Base-by-base conservation (phyloP, 1,140 invertebrate genomes). In the Papilio machaon region DNA sequence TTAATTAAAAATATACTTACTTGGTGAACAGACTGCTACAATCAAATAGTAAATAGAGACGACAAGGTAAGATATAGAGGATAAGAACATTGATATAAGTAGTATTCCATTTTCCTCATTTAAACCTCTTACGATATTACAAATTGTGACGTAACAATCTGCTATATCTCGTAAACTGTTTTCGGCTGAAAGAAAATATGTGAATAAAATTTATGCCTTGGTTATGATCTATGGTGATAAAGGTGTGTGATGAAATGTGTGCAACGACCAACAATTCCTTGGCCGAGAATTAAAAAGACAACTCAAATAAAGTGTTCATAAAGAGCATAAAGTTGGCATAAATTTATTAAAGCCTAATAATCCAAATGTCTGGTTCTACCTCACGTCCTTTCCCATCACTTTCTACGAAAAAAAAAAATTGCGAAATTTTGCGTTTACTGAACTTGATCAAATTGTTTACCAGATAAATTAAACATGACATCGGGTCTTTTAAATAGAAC, bases 131-230 rank as follows among this genome's bases (percentile, higher is more conserved):
- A 76, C 23, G 10, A 76, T 47, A 13, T 76, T 76, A n/a, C 47
- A 52, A 76, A 54, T 76, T 23, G 19, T 76, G 46, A 76, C 74
- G 46, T 49, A 76, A 47, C 74, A 76, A 52, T 76, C 46, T 5
- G 47, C 74, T 5, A 76, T 52, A 5, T 76, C 74, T 54, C 74
- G 43, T 49, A 75, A 19, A 8, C 46, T 75, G 11, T 75, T 75
- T 49, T 75, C 47, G 13, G 74, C 74, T 75, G 11, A 46, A 75
- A 75, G 19, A n/a, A 15, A 75, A 11, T 30, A 23, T 2, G n/a
- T 19, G 0, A 0, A 64, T 23, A 9, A 2, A 23, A 23, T 23
- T 64, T 64, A 60, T 7, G 17, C n/a, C n/a, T n/a, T n/a, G n/a
- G n/a, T n/a, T n/a, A n/a, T n/a, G n/a, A n/a, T n/a, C n/a, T n/a